These are phyloP conservation scores for Nomada ferruginata DNA, from an alignment of 2,888 invertebrate species.

Conservation along the genomic window DNA sequence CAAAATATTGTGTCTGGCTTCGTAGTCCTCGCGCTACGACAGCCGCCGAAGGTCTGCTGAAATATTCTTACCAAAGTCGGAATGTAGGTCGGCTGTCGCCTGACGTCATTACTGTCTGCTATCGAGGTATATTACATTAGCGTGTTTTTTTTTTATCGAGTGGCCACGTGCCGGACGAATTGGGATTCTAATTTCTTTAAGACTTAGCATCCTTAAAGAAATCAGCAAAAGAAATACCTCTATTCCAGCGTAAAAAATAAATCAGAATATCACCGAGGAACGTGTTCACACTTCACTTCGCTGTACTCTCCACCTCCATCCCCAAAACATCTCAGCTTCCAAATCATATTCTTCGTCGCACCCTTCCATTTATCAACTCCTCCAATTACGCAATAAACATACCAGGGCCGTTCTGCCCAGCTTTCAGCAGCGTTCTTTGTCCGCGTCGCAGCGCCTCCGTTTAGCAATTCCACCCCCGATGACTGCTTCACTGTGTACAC, in stretches of 20 bases:
- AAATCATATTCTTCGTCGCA: neutral
- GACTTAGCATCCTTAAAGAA: neutral
- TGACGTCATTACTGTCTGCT: constrained; percentile 54
- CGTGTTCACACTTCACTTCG: no score
- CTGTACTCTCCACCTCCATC: no score
- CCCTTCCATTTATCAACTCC: neutral
- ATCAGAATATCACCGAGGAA: no score
- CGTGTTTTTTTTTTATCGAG: constrained; percentile 31
- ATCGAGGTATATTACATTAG: constrained; percentile 45
- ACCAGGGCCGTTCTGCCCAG: no score
- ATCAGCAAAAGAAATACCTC: neutral
- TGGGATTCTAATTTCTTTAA: neutral
- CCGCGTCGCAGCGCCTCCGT: neutral
- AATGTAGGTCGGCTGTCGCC: constrained; percentile 47
- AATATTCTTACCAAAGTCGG: constrained; percentile 29
- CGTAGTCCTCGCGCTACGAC: constrained; percentile 32
- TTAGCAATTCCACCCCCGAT: neutral
- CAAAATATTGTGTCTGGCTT: neutral
- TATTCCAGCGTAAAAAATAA: no score
- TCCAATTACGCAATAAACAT: no score
- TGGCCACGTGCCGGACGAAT: neutral
- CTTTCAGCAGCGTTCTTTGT: neutral
- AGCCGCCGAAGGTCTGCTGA: constrained; percentile 15
- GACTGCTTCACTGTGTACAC: neutral
- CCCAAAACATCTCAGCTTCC: neutral